These are phyloP conservation scores for Gadopsis bispinosus DNA, from an alignment of 2,797 vertebrate species.

Conservation along the genomic window DNA sequence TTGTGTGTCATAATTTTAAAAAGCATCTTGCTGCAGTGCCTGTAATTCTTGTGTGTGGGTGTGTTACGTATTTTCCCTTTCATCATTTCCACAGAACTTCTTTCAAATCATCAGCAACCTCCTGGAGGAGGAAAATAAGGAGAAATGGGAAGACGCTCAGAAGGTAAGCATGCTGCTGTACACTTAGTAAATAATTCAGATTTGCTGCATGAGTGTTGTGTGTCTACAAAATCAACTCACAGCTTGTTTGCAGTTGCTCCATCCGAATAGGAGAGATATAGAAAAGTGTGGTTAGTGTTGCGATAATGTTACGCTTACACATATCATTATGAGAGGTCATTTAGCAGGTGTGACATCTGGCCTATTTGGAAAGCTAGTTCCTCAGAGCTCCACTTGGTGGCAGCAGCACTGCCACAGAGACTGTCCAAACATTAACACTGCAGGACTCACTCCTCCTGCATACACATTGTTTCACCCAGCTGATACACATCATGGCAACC, in stretches of 20 bases:
- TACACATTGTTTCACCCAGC: conserved; percentile 51
- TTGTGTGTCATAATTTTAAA: conserved; percentile 59
- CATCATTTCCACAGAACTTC: conserved; percentile 91
- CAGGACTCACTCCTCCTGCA: conserved; percentile 55
- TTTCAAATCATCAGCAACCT: conserved; percentile 99
- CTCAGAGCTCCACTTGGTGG: conserved; percentile 83
- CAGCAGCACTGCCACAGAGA: conserved; percentile 81
- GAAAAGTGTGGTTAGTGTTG: conserved; percentile 33
- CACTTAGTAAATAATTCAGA: conserved; percentile 66
- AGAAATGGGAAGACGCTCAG: conserved; percentile 98
- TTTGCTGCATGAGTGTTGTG: conserved; percentile 31
- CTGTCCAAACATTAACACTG: conserved; percentile 58
- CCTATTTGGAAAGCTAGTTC: conserved; percentile 64
- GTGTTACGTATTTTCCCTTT: conserved; percentile 66
- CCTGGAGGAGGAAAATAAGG: conserved; percentile 98
- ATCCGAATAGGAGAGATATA: conserved; percentile 38
- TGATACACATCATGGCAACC: conserved; percentile 55
- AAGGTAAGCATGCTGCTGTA: conserved; percentile 87
- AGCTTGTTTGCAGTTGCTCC: conserved; percentile 24
- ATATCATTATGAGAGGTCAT: conserved; percentile 58
- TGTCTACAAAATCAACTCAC: conserved; percentile 12
- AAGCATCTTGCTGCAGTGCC: conserved; percentile 57
- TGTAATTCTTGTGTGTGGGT: conserved; percentile 64
- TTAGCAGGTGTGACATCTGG: conserved; percentile 67
- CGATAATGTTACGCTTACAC: conserved; percentile 33